Conservation (phyloP, 2,888 invertebrate genomes). For the Thyatira batis region DNA sequence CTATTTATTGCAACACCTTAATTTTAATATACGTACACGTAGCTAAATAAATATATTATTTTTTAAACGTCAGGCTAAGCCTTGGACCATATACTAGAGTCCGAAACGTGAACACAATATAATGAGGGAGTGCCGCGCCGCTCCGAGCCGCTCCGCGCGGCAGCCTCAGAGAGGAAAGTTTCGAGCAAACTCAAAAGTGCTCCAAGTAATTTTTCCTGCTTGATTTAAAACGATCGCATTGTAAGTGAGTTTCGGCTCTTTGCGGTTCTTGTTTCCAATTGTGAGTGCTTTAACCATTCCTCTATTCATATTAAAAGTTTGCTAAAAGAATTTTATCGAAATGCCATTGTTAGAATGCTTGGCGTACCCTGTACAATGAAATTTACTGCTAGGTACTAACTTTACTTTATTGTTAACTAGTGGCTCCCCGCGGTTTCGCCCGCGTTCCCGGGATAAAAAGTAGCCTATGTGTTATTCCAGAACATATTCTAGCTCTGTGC, state of each 20-base stretch:
- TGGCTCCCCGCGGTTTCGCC: too few relatives aligned
- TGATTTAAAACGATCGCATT: conserved; percentile 71
- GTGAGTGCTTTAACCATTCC: conserved; percentile 23
- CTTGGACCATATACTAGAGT: conserved; percentile 19
- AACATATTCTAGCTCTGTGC: too few relatives aligned
- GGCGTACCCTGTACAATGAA: background rate
- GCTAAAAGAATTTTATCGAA: background rate
- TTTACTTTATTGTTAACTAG: background rate
- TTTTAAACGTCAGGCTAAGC: background rate
- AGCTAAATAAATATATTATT: too few relatives aligned
- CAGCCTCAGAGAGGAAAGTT: conserved; percentile 62
- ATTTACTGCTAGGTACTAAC: too few relatives aligned
- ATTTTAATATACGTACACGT: too few relatives aligned
- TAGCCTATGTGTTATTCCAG: too few relatives aligned
- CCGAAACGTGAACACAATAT: conserved; percentile 76
- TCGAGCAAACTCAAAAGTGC: conserved; percentile 70
- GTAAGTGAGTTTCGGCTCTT: conserved; percentile 57
- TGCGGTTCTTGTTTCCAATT: conserved; percentile 41
- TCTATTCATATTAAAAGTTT: background rate
- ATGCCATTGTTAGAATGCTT: background rate
- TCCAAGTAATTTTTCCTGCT: conserved; percentile 73
- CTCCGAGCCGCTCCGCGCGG: conserved; percentile 28
- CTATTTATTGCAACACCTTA: too few relatives aligned
- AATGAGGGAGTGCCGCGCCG: conserved; percentile 73
- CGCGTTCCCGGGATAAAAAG: too few relatives aligned